Percentiles rank a stretch among this genome's conserved stretches.
Evolutionary conservation across 1,140 invertebrate species (phyloP).

Genomic region (Panulirus ornatus): DNA sequence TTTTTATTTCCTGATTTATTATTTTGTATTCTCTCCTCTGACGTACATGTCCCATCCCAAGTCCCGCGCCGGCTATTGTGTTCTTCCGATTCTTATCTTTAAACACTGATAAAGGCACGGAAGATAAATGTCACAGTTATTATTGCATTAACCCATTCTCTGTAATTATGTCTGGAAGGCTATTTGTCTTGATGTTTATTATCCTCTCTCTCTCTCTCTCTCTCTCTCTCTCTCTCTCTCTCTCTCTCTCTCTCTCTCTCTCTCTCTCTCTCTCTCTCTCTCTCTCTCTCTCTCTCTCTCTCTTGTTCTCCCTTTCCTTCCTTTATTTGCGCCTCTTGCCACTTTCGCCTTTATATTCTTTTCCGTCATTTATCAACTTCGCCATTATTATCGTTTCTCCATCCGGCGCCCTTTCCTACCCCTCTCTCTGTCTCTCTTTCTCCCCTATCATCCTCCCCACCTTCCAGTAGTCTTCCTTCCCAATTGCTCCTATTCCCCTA

Average conservation of each 20-base stretch:
- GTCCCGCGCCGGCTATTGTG: too few relatives aligned
- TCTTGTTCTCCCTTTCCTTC: not conserved
- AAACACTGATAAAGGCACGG: too few relatives aligned
- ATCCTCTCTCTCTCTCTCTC: not conserved
- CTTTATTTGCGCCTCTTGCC: not conserved
- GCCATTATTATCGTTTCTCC: not conserved
- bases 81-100: too few relatives aligned
- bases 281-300: not conserved
- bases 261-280: slow-evolving; percentile 3
- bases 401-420: not conserved
- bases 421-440: not conserved
- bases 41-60: too few relatives aligned
- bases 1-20: too few relatives aligned
- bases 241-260: slow-evolving; percentile 29
- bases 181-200: too few relatives aligned
- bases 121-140: too few relatives aligned
- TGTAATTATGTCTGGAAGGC: too few relatives aligned
- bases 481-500: not conserved
- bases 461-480: too few relatives aligned
- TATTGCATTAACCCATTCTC: too few relatives aligned
- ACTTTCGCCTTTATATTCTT: not conserved
- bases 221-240: not conserved
- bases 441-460: not conserved
- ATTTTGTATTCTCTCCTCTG: too few relatives aligned
- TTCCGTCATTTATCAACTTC: too few relatives aligned